Base-by-base conservation (phyloP, 37 sponge, comb jelly and placozoan genomes). In the Beroe forskalii region DNA sequence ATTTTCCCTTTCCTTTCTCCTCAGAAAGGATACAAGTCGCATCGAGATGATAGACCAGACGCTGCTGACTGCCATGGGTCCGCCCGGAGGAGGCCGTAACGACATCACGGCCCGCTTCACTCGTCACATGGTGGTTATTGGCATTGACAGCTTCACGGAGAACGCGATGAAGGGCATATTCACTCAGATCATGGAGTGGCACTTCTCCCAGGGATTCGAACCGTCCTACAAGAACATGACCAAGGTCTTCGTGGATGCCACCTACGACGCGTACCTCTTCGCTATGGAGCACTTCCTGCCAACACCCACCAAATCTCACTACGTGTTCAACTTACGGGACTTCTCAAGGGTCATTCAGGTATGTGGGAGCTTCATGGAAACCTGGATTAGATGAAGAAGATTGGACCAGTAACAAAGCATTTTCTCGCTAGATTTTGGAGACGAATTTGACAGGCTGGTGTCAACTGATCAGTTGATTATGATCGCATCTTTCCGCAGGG, bases 121-220 rank as follows among this genome's bases (percentile, higher is more conserved):
- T 0, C 93, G 99, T 36, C 99, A 97, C 90, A 93, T 97, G 80
- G 96, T 95, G 75, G 90, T 96, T 22, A 32, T 99, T 60, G 94
- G 96, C 62, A 99, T 99, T 42, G 99, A 99, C 76, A 93, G 95
- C 8, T 99, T 96, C 92, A 96, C 96, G 92, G 99, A 99, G 66
- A 43, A 62, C 62, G 94, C 99, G 25, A 93, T 99, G 95, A 95
- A 92, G 62, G 93, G 94, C 91, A 99, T 99, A 8, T 99, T 99
- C 93, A 91, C 94, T 40, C 91, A 94, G 0, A 93, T 99, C 19
- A 94, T 91, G 24, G 99, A 99, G 90, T 96, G 97, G 97, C 99
- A 99, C 76, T 96, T 99, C 69, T 60, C 90, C 42, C 93, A 94
- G 41, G 99, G 99, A 8, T 99, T 94, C 89, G 99, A 99, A n/a